These are phyloP conservation scores for Lathamus discolor DNA, from an alignment of 2,113 vertebrate species.

Conservation along the genomic window DNA sequence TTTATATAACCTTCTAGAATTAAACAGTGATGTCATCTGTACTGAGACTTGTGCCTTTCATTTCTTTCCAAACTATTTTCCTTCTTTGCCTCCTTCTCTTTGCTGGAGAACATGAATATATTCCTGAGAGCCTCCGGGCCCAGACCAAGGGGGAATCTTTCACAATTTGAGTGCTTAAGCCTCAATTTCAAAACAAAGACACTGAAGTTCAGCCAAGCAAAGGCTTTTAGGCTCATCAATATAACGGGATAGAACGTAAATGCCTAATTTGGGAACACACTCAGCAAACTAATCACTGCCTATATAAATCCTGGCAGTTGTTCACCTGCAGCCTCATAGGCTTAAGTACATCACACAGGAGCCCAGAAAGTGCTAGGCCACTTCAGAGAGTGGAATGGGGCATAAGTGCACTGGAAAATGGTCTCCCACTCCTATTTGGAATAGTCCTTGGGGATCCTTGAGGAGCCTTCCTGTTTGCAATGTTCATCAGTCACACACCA, in stretches of 20 bases:
- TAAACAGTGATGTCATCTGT: not conserved
- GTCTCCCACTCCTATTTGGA: not conserved
- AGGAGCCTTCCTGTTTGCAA: not conserved
- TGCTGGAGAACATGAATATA: not conserved
- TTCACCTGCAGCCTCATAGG: not conserved
- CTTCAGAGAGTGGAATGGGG: not conserved
- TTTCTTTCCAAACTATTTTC: not conserved
- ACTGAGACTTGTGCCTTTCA: not conserved
- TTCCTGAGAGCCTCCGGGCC: not conserved
- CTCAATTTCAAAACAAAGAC: not conserved
- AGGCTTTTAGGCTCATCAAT: not conserved
- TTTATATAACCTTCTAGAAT: not conserved
- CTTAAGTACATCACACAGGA: not conserved
- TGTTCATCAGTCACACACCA: not conserved
- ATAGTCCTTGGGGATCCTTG: not conserved
- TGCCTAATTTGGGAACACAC: not conserved
- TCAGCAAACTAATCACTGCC: not conserved
- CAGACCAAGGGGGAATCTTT: too few species aligned
- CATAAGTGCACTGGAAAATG: not conserved
- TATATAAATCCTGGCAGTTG: not conserved
- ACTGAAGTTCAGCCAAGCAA: not conserved
- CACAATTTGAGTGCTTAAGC: not conserved
- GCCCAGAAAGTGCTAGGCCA: not conserved
- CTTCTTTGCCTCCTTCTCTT: not conserved
- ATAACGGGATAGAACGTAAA: not conserved